These are phyloP conservation scores for Semicossyphus pulcher DNA, from an alignment of 2,113 vertebrate genomes.

Conservation along the genomic window DNA sequence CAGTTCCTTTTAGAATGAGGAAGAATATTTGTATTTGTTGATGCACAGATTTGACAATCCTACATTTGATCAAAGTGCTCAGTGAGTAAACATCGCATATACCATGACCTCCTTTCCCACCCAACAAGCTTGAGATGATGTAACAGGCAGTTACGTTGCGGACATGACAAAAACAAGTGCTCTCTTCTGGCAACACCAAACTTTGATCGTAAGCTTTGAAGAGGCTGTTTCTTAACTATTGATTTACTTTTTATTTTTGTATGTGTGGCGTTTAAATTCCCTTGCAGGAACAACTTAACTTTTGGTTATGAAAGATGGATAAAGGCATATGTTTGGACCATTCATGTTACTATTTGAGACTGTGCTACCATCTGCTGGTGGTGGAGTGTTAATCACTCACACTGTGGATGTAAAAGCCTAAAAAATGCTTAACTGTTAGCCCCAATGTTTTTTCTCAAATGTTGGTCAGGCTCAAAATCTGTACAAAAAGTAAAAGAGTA, in stretches of 20 bases:
- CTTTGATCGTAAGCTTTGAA: background rate
- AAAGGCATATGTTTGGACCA: background rate
- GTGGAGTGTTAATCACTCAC: background rate
- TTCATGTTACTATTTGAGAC: background rate
- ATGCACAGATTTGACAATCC: background rate
- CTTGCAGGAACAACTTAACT: background rate
- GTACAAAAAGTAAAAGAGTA: background rate
- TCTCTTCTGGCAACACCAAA: background rate
- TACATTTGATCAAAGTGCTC: background rate
- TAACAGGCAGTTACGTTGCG: background rate
- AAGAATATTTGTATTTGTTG: background rate
- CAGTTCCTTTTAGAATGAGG: background rate
- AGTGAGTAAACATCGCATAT: background rate
- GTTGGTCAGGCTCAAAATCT: background rate
- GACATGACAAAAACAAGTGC: background rate
- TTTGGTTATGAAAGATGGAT: background rate
- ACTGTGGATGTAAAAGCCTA: background rate
- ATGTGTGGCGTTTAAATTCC: background rate
- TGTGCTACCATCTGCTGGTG: constrained; percentile 66
- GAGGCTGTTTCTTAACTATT: background rate
- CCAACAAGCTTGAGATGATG: background rate
- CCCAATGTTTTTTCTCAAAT: background rate
- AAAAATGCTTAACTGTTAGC: background rate
- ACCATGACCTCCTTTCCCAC: background rate
- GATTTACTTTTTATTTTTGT: background rate